phyloP scores from a whole-genome alignment of 1,140 invertebrate species.

The Papilio aristodemus region DNA sequence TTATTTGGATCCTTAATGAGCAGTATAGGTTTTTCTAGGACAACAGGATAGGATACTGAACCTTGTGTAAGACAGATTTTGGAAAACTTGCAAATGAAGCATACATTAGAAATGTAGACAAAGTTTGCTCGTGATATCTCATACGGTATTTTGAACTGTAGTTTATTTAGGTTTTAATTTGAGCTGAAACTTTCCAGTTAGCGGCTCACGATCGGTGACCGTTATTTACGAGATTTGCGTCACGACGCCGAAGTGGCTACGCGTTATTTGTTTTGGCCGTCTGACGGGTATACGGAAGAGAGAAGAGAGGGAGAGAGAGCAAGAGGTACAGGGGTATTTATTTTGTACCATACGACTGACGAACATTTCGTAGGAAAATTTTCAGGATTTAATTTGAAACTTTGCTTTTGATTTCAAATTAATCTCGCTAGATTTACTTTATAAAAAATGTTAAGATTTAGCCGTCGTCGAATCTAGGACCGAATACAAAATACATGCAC shows the following conservation, averaged over 20 bases:
- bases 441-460: too few relatives aligned
- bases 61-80: too few relatives aligned
- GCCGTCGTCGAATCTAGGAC: too few relatives aligned
- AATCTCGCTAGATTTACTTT: background rate
- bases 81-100: too few relatives aligned
- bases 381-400: background rate
- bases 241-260: background rate
- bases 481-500: too few relatives aligned
- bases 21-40: too few relatives aligned
- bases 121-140: background rate
- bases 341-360: background rate
- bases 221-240: slow-evolving; percentile 4
- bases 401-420: background rate
- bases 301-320: too few relatives aligned
- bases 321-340: background rate
- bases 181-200: slow-evolving; percentile 9
- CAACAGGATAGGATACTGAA: too few relatives aligned
- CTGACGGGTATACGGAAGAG: background rate
- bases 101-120: too few relatives aligned
- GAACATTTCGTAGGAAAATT: background rate
- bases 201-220: background rate
- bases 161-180: slow-evolving; percentile 10
- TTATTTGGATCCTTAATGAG: too few relatives aligned
- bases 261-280: slow-evolving; percentile 4
- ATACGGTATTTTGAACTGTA: background rate